These are phyloP conservation scores for Oryzias curvinotus DNA, from an alignment of 2,113 vertebrate genomes.

Conservation along the genomic window DNA sequence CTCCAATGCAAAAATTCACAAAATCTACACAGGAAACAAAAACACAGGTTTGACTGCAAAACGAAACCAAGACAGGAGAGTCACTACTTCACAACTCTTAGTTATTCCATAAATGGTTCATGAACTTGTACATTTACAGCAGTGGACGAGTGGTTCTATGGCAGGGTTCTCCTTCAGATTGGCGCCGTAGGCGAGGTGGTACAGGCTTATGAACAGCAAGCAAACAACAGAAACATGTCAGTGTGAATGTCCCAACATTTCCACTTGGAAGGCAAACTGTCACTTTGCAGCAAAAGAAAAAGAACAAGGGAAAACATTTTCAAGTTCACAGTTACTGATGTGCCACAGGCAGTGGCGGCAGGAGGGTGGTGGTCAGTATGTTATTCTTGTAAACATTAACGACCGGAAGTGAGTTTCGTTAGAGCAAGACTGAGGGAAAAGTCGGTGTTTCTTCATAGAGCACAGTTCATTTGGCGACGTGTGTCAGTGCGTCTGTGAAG, in stretches of 20 bases:
- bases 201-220: conserved; percentile 64
- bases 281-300: conserved; percentile 9
- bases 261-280: conserved; percentile 19
- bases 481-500: conserved; percentile 37
- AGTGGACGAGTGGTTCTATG: conserved; percentile 38
- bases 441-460: conserved; percentile 44
- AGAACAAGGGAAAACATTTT: conserved; percentile 10
- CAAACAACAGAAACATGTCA: conserved; percentile 37
- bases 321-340: conserved; percentile 56
- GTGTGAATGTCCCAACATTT: conserved; percentile 38
- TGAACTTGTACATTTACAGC: conserved; percentile 50
- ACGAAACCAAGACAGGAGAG: conserved; percentile 42
- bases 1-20: conserved; percentile 34
- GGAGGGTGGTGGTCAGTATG: conserved; percentile 65
- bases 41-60: conserved; percentile 10
- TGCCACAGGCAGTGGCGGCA: conserved; percentile 52
- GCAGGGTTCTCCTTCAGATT: conserved; percentile 47
- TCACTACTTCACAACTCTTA: conserved; percentile 62
- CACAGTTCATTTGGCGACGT: conserved; percentile 52
- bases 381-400: conserved; percentile 73
- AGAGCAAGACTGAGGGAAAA: conserved; percentile 43
- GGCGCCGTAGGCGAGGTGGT: conserved; percentile 42
- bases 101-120: conserved; percentile 37
- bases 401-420: conserved; percentile 68
- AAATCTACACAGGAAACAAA: conserved; percentile 29